Conservation (phyloP, 2,113 vertebrate genomes). For the Callocephalon fimbriatum region DNA sequence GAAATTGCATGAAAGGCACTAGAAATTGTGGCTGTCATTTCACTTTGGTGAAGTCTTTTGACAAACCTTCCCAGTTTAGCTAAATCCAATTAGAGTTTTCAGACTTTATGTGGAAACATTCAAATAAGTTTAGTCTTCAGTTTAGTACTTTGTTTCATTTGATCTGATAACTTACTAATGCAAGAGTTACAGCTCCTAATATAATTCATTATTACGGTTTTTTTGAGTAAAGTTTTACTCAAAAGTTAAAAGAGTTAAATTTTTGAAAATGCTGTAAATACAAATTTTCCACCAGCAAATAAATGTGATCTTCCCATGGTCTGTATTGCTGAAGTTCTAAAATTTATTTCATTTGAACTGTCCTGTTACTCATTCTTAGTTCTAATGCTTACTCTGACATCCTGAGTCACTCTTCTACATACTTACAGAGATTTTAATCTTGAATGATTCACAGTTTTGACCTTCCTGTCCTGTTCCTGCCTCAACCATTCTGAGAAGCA, state of each 20-base stretch:
- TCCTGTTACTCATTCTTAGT: background rate
- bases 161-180: background rate
- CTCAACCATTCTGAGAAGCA: background rate
- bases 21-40: background rate
- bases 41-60: background rate
- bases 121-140: background rate
- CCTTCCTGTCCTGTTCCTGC: background rate
- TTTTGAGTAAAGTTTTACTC: background rate
- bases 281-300: background rate
- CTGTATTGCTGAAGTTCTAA: background rate
- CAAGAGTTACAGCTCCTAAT: background rate
- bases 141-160: background rate
- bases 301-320: background rate
- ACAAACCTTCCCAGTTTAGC: background rate
- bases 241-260: background rate
- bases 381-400: background rate
- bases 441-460: background rate
- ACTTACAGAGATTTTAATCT: background rate
- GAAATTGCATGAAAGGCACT: background rate
- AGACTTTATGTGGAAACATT: background rate
- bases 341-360: background rate
- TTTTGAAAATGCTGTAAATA: background rate
- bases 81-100: background rate
- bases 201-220: background rate
- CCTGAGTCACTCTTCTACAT: background rate